Conservation (phyloP, 2,888 invertebrate species). For the Patella depressa region DNA sequence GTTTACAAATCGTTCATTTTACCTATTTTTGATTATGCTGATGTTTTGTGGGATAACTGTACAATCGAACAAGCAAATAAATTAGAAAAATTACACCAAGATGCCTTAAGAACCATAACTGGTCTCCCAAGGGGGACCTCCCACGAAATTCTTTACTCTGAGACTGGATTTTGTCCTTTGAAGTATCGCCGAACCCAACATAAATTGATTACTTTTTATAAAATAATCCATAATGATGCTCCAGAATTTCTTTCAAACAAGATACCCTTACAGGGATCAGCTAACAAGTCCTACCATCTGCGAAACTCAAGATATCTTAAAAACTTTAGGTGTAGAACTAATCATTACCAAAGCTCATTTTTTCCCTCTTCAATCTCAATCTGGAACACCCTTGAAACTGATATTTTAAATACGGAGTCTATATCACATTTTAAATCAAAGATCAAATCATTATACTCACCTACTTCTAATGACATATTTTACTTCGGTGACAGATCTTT, state of each 20-base stretch:
- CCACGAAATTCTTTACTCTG: neutral
- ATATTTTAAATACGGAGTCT: no score
- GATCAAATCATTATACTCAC: neutral
- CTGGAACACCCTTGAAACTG: neutral
- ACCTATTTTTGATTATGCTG: constrained; percentile 1
- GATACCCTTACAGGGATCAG: neutral
- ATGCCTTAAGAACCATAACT: neutral
- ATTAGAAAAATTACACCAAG: constrained; percentile 4
- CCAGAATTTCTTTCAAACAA: neutral
- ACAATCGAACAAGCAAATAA: neutral
- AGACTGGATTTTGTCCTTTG: neutral
- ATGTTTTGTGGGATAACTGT: neutral
- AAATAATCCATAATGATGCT: neutral
- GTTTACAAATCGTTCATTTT: neutral
- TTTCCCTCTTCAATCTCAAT: neutral
- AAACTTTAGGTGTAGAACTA: neutral
- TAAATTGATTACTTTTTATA: neutral
- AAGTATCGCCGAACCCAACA: neutral
- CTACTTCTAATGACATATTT: no score
- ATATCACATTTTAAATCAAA: neutral
- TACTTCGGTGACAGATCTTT: no score
- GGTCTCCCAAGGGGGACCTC: neutral
- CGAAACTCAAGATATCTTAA: neutral
- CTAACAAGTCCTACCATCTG: neutral
- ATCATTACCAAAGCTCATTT: neutral